Base-by-base conservation (phyloP, 2,888 invertebrate genomes). In the Rhyacophila evoluta region DNA sequence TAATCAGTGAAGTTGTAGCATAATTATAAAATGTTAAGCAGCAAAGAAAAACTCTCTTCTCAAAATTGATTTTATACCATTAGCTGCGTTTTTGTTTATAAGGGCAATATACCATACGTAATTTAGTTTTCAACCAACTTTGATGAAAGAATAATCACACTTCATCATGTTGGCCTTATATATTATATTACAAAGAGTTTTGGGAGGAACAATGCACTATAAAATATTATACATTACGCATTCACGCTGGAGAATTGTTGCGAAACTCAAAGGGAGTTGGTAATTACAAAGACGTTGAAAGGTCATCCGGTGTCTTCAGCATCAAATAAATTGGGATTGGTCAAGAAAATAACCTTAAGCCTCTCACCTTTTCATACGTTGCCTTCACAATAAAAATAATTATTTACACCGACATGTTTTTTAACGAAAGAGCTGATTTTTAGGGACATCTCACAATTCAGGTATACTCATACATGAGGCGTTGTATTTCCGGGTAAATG, bases 271-370 rank as follows among this genome's bases (percentile, higher is more conserved):
- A 55, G 55, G 55, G 55, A 55, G 55, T 55, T 25, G 15, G 25
- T 55, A 55, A 55, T 55, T 55, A 55, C 55, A 55, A 55, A 6
- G 15, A 55, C 25, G 25, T 19, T 55, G 55, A 55, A 55, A 55
- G 55, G 55, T 55, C 55, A 55, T 12, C 10, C 25, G 55, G 55
- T 55, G 55, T 55, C 55, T 55, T 55, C 55, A 25, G 19, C 19
- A 55, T 55, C 55, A 25, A 55, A 55, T 55, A 71, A 71, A 71
- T 71, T 71, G 71, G 71, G 27, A 71, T 71, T 71, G 71, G 71
- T 71, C 71, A 71, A 71, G 33, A 69, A 33, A 37, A 36, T 37
- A 37, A 71, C 37, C 71, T 71, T 37, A 37, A 19, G 25, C 5
- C 71, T 71, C 36, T 71, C 25, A 36, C 71, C 71, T 71, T 71